Evolutionary conservation across 2,113 vertebrate species (phyloP).

Genomic region (Rallus limicola): DNA sequence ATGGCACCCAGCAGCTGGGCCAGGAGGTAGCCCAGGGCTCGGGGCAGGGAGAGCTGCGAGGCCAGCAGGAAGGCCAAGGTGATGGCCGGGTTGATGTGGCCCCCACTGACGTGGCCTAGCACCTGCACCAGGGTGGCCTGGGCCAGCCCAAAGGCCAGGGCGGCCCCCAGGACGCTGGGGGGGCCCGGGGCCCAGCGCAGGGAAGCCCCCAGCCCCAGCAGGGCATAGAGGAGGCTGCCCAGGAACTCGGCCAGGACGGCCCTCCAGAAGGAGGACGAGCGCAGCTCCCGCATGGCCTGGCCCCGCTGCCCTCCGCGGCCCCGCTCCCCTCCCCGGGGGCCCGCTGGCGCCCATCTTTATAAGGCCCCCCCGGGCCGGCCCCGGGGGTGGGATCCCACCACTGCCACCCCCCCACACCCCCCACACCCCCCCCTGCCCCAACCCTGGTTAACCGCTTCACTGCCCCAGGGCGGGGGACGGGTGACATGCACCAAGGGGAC

Average conservation of each 20-base stretch:
- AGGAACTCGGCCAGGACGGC: conserved; percentile 93
- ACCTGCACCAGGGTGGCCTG: conserved; percentile 90
- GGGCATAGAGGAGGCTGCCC: conserved; percentile 92
- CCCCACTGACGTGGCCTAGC: conserved; percentile 91
- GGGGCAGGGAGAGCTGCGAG: conserved; percentile 90
- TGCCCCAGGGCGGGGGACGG: background rate
- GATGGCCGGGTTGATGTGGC: conserved; percentile 92
- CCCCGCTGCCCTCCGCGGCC: conserved; percentile 35
- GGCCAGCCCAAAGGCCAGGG: conserved; percentile 90
- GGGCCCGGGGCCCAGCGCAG: conserved; percentile 88
- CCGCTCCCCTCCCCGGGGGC: conserved; percentile 37
- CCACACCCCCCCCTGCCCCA: too few species aligned
- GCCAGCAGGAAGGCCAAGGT: conserved; percentile 90
- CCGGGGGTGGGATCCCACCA: conserved; percentile 39
- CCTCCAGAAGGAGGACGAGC: conserved; percentile 93
- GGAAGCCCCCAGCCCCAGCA: conserved; percentile 90
- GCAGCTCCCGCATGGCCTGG: conserved; percentile 91
- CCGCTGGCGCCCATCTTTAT: conserved; percentile 63
- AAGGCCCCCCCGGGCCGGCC: conserved; percentile 56
- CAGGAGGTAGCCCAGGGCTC: conserved; percentile 87
- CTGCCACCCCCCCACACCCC: background rate
- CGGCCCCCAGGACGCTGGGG: conserved; percentile 84
- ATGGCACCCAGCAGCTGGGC: conserved; percentile 91
- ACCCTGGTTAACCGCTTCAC: too few species aligned
- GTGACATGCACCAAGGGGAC: fast-evolving